Evolutionary conservation across 2,113 vertebrate species (phyloP).

Genomic region (Setophaga kirtlandii): DNA sequence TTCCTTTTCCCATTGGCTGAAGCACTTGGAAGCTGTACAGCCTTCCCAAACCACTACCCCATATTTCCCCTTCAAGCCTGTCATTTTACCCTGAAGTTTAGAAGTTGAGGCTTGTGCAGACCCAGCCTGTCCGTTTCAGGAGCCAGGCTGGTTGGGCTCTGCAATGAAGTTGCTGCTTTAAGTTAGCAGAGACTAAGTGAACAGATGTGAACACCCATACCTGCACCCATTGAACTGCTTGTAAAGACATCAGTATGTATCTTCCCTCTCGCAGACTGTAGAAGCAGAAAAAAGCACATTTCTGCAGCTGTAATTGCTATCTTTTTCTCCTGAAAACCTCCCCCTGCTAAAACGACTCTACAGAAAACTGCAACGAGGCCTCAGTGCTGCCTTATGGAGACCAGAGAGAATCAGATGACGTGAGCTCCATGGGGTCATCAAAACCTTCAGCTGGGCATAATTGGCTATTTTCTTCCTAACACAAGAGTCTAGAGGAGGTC

Average conservation of each 20-base stretch:
- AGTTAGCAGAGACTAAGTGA: not conserved
- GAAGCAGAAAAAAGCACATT: accelerated
- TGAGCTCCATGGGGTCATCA: not conserved
- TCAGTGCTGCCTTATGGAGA: not conserved
- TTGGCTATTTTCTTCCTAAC: not conserved
- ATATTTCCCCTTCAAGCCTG: accelerated
- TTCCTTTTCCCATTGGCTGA: not conserved
- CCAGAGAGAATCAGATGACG: not conserved
- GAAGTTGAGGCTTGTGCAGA: not conserved
- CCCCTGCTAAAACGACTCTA: accelerated
- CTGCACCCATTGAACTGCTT: accelerated
- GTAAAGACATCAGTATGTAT: not conserved
- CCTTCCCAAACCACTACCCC: not conserved
- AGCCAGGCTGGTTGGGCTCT: not conserved
- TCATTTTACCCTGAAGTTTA: not conserved
- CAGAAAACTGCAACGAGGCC: accelerated
- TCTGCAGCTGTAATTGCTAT: accelerated
- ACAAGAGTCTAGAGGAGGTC: too few relatives aligned
- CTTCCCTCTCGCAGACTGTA: accelerated
- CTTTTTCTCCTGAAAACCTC: accelerated
- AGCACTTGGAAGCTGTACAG: too few relatives aligned
- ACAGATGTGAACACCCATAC: not conserved
- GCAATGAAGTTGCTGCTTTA: not conserved
- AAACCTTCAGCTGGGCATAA: not conserved
- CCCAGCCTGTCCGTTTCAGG: not conserved